Evolutionary conservation across 35 echinoderm and acorn worm species (phyloP).

Genomic region (Stichopus chloronotus): DNA sequence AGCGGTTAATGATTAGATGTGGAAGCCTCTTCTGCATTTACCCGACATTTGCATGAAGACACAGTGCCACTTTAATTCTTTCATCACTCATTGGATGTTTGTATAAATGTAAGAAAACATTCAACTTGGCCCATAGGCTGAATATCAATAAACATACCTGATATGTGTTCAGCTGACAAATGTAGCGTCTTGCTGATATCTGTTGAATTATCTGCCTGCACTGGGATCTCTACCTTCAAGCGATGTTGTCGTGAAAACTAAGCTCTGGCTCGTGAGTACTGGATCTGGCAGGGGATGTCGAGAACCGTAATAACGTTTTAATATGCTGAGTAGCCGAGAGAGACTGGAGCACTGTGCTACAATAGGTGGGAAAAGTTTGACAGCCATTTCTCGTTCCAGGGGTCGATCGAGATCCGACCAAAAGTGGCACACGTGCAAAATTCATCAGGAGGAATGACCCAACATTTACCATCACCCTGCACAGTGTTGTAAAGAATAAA

Average conservation of each 20-base stretch:
- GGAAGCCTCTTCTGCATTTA: no score
- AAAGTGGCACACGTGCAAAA: not conserved
- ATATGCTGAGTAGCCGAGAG: not conserved
- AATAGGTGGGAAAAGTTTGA: not conserved
- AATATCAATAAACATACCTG: conserved; percentile 6
- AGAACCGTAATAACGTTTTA: no score
- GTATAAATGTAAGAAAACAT: not conserved
- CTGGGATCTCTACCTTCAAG: no score
- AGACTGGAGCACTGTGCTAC: not conserved
- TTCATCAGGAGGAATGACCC: not conserved
- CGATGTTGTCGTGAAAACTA: no score
- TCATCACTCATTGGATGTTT: not conserved
- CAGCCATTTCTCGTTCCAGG: not conserved
- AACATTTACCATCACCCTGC: not conserved
- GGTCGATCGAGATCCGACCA: not conserved
- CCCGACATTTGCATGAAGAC: not conserved
- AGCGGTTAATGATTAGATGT: no score
- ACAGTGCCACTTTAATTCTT: not conserved
- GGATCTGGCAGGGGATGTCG: no score
- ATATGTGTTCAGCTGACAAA: not conserved
- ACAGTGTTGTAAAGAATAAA: not conserved
- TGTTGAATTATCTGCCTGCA: not conserved
- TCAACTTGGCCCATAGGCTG: not conserved
- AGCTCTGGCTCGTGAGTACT: no score
- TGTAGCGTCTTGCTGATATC: not conserved